Evolutionary conservation across 2,888 invertebrate genomes (phyloP).

Genomic region (Chaitophorus viminalis): DNA sequence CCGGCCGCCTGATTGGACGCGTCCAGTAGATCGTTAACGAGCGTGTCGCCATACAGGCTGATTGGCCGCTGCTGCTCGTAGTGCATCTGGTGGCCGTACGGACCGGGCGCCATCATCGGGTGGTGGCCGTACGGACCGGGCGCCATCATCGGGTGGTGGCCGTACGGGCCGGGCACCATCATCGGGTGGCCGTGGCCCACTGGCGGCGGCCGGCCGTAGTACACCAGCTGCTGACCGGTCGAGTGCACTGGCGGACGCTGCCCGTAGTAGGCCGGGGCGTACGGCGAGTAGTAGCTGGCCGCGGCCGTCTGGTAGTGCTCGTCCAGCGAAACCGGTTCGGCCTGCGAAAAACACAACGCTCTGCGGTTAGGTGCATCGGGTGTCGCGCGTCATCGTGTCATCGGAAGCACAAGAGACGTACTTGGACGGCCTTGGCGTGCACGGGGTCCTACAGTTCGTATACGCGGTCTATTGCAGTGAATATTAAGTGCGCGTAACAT

Average conservation of each 20-base stretch:
- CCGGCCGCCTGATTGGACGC: conserved; percentile 38
- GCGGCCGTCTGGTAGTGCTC: conserved; percentile 46
- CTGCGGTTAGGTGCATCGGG: no score
- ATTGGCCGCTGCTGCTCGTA: background rate
- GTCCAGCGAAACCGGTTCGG: background rate
- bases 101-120: background rate
- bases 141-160: background rate
- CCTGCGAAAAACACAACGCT: background rate
- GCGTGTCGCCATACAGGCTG: conserved; percentile 32
- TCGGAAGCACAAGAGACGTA: no score
- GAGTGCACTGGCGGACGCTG: background rate
- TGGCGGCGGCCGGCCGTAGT: background rate
- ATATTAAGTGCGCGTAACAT: no score
- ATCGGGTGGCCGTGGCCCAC: no score
- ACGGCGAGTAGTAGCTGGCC: conserved; percentile 29
- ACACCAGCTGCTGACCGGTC: no score
- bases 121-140: background rate
- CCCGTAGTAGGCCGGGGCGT: background rate
- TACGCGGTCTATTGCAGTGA: no score
- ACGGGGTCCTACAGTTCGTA: background rate
- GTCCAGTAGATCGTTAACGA: conserved; percentile 38
- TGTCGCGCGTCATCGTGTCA: no score
- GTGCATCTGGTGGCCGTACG: background rate
- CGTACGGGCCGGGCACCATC: no score
- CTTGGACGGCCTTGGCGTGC: no score